A percentile compares a stretch with the other conserved stretches of the same genome.
These are phyloP conservation scores for Chirona hameri DNA, from an alignment of 2,888 invertebrate species.

Conservation along the genomic window DNA sequence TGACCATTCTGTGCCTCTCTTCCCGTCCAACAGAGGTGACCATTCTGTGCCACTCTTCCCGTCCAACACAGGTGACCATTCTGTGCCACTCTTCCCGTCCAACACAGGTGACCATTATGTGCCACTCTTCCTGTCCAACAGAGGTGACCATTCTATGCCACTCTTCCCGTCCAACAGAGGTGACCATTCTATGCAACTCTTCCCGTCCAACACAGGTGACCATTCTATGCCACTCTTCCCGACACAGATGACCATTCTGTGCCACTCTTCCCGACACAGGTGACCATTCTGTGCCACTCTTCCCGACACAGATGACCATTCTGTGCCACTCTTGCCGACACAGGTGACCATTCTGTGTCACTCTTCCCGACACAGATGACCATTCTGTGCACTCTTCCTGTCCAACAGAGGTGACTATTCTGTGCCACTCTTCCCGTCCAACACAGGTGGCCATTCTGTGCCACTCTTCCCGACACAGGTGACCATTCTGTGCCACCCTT, in stretches of 20 bases:
- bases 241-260: neutral
- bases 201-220: conserved; percentile 58
- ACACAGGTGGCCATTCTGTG: neutral
- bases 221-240: no score
- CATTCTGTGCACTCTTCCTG: conserved; percentile 37
- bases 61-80: conserved; percentile 61
- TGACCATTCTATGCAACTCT: conserved; percentile 7
- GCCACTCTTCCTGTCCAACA: conserved; percentile 42
- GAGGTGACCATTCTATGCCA: no score
- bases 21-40: no score
- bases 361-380: no score
- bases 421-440: no score
- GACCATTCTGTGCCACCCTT: no score
- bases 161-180: no score
- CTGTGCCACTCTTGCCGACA: conserved; percentile 42
- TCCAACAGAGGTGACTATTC: conserved; percentile 62
- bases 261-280: conserved; percentile 52
- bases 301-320: no score
- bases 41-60: conserved; percentile 37
- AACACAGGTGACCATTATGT: neutral
- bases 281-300: no score
- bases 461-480: conserved; percentile 54
- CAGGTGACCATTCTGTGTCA: no score
- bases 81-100: no score
- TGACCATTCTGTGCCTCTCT: no score